Evolutionary conservation across 30 jellyfish, hydroid and myxozoan species (phyloP), one percentile per base, ranked within the genome.

Genomic region (Cassiopea andromeda): DNA sequence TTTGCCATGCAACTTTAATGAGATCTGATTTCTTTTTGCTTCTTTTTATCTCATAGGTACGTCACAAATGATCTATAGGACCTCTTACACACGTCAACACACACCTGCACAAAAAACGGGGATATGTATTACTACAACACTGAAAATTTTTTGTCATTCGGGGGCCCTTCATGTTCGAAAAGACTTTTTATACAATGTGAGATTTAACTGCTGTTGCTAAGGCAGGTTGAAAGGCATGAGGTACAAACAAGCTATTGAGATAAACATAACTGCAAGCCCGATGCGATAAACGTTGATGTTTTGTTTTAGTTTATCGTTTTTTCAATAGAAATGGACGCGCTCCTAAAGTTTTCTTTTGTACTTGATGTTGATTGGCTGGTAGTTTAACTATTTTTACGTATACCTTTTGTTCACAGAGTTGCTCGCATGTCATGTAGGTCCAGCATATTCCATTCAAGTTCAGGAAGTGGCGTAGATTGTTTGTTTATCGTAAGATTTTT

Each of bases 311-410:
- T 70, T 70, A 6, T 27, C 1, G 76, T 5, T 14, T 67, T 19
- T 5, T 19, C 79, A 14, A 70, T 70, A 70, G 54, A 43, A 70
- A 70, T 16, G n/a, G 50, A n/a, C 79, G 79, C 79, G 79, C 27
- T 70, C 57, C 79, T 70, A 43, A 70, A 27, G 12, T 19, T 70
- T 9, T 70, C 79, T 70, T 6, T 10, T 1, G 57, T 15, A 45
- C 61, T 60, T 81, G 47, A 16, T 81, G 75, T 59, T 43, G 89
- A 80, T 80, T 80, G 89, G 89, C 59, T 80, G 17, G 27, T 17
- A 50, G 48, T 14, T 3, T 18, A 12, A 8, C 44, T 78, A 78
- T 78, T 46, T 54, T 78, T 78, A 78, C 87, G 64, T 54, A 54
- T 54, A 10, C 64, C 54, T 27, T 70, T 70, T 70, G 49, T 27